phyloP scores from a whole-genome alignment of 2,888 invertebrate genomes.

The Myopa testacea region DNA sequence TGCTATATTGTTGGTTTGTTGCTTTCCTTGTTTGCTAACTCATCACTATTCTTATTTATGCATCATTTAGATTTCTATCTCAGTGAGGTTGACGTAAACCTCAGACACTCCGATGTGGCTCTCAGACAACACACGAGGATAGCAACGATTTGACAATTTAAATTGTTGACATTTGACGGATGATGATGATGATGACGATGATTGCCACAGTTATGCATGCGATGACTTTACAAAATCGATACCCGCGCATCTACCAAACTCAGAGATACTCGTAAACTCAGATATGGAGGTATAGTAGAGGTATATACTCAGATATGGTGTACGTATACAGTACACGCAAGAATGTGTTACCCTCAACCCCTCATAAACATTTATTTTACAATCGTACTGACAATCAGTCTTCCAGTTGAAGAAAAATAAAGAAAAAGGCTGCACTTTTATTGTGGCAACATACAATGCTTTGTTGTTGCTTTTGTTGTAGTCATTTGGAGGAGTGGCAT shows the following conservation, averaged over 20 bases:
- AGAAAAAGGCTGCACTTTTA: too few species aligned
- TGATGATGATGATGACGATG: constrained; percentile 37
- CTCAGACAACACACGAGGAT: constrained; percentile 1
- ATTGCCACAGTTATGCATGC: constrained; percentile 9
- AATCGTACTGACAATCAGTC: too few species aligned
- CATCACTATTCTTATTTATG: not conserved
- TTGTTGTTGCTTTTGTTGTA: too few species aligned
- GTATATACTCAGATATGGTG: too few species aligned
- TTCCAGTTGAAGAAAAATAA: too few species aligned
- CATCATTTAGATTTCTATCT: constrained; percentile 5
- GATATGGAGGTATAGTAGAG: too few species aligned
- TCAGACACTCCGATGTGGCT: not conserved
- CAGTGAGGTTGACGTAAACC: not conserved
- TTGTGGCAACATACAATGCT: too few species aligned
- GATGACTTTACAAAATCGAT: constrained; percentile 28
- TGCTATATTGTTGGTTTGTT: not conserved
- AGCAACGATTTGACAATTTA: constrained; percentile 36
- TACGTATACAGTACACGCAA: too few species aligned
- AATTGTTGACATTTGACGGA: constrained; percentile 49
- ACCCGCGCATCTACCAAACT: not conserved
- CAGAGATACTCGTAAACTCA: not conserved
- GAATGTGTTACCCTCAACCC: too few species aligned
- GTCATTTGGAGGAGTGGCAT: too few species aligned
- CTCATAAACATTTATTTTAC: too few species aligned
- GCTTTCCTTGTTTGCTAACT: constrained; percentile 3